A percentile compares a stretch with the other conserved stretches of the same genome.
These are phyloP conservation scores for Hydropsyche tenuis DNA, from an alignment of 1,140 invertebrate genomes.

Conservation along the genomic window DNA sequence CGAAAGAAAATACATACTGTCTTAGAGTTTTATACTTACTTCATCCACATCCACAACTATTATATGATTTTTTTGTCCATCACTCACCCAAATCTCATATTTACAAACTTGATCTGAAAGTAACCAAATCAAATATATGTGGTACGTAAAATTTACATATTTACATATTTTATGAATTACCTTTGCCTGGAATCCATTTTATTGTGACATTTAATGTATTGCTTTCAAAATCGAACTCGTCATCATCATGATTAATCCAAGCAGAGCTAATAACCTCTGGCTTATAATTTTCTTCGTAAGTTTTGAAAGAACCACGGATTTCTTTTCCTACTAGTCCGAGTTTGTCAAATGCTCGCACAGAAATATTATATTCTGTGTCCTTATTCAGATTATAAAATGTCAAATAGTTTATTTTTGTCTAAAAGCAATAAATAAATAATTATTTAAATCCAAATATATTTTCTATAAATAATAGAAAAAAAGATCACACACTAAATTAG, in stretches of 20 bases:
- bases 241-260: not conserved
- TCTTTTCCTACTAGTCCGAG: not conserved
- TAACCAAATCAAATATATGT: not conserved
- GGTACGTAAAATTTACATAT: not conserved
- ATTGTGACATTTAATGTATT: not conserved
- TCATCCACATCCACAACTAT: too few relatives aligned
- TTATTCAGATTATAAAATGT: constrained; percentile 5
- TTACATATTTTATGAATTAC: not conserved
- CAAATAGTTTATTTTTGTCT: not conserved
- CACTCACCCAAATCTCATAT: constrained; percentile 53
- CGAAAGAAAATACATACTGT: too few relatives aligned
- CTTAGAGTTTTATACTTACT: too few relatives aligned
- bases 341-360: not conserved
- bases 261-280: not conserved
- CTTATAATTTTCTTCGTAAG: not conserved
- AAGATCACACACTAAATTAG: not conserved
- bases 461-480: too few relatives aligned
- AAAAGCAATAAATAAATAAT: too few relatives aligned
- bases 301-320: not conserved
- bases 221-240: not conserved
- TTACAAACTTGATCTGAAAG: constrained; percentile 55
- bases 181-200: constrained; percentile 24
- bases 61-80: too few relatives aligned
- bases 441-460: too few relatives aligned
- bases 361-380: constrained; percentile 1